Evolutionary conservation across 2,113 vertebrate species (phyloP), one percentile per base, ranked within the genome.

Genomic region (Cyrtonyx montezumae): DNA sequence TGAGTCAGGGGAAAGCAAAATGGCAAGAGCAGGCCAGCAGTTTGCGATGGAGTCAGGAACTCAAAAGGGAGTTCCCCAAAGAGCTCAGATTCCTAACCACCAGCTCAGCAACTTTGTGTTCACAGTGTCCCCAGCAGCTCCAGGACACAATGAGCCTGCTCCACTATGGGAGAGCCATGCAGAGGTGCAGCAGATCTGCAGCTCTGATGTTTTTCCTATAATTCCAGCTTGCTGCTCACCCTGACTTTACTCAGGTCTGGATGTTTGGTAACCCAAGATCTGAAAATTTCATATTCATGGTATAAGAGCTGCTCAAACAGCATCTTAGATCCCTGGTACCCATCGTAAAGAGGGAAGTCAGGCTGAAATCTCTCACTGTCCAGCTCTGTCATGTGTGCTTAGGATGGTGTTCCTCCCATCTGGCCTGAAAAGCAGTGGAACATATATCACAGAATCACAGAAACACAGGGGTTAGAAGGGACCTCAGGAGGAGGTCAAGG

Each of bases 391-490:
- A 30, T 7, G 40, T 46, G 61, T 62, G 68, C 46, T 32, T 19
- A 32, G 55, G 26, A 22, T 5, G 1, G 1, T 0, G 2, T 53
- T 78, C 43, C 76, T 59, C 42, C 17, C 28, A 11, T 53, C 55
- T 58, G 37, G 36, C 85, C 59, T 36, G 53, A 53, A 78, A 87
- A 83, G 73, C 46, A 67, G 74, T 51, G 26, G 73, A 48, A 61
- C 49, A 61, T 30, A 9, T 34, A 36, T 0, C 1, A 11, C 8
- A 2, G 43, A 43, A 43, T 43, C 43, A 43, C 43, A 43, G 16
- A 43, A 16, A 16, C 16, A 17, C 43, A 43, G 43, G 43, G 15
- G 43, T 17, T 43, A 17, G 43, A 43, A 43, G 43, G 16, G 43
- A 43, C 43, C 15, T 43, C 43, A 43, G 17, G 43, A 43, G 17